Evolutionary conservation across 2,888 invertebrate species (phyloP).

Genomic region (Lithophane semibrunnea): DNA sequence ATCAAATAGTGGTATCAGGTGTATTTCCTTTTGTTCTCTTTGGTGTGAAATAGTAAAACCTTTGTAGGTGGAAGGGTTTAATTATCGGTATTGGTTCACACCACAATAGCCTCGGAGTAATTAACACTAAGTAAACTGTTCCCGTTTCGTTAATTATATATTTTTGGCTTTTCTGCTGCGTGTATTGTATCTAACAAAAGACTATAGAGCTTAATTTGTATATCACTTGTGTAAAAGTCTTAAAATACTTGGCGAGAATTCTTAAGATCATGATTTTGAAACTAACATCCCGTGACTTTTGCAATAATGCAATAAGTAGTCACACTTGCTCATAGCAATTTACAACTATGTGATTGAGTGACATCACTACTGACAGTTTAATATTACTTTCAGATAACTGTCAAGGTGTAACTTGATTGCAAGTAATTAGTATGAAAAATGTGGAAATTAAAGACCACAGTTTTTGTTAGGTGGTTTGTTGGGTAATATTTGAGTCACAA

Average conservation of each 20-base stretch:
- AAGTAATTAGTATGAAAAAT: slow-evolving; percentile 7
- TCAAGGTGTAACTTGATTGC: slow-evolving; percentile 27
- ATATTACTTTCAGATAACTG: slow-evolving; percentile 29
- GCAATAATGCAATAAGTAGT: slow-evolving; percentile 37
- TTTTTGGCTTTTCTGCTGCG: slow-evolving; percentile 57
- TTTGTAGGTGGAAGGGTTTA: slow-evolving; percentile 73
- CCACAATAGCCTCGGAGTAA: slow-evolving; percentile 68
- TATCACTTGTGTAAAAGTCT: neutral
- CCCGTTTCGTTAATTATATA: slow-evolving; percentile 71
- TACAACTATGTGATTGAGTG: slow-evolving; percentile 38
- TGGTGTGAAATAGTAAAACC: slow-evolving; percentile 75
- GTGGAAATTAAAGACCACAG: neutral
- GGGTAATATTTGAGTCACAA: neutral
- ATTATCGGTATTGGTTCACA: slow-evolving; percentile 75
- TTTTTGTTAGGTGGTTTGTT: slow-evolving; percentile 11
- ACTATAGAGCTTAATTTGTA: slow-evolving; percentile 1
- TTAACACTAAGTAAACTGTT: slow-evolving; percentile 71
- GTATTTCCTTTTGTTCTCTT: slow-evolving; percentile 55
- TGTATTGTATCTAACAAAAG: slow-evolving; percentile 1
- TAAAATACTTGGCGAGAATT: slow-evolving; percentile 9
- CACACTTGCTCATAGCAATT: slow-evolving; percentile 25
- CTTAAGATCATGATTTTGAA: slow-evolving; percentile 2
- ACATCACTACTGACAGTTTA: slow-evolving; percentile 30
- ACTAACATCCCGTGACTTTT: slow-evolving; percentile 16
- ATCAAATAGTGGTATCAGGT: slow-evolving; percentile 46